These are phyloP conservation scores for Dilophus febrilis DNA, from an alignment of 2,888 invertebrate genomes.

Conservation along the genomic window DNA sequence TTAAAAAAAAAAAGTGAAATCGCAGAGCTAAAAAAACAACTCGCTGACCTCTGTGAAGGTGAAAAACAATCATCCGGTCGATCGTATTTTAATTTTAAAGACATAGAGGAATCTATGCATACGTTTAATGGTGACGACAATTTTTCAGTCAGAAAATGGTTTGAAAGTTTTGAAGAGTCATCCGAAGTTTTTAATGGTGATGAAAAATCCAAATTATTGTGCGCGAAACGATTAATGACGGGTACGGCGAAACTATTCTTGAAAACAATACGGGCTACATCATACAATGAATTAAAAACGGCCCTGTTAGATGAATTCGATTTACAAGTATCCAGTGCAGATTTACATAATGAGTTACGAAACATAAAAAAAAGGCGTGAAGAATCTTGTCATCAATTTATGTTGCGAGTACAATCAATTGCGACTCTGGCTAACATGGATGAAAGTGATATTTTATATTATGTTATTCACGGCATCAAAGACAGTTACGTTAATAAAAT, in stretches of 20 bases:
- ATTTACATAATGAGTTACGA: constrained; percentile 11
- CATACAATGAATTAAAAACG: constrained; percentile 9
- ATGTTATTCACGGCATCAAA: constrained; percentile 16
- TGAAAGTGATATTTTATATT: constrained; percentile 14
- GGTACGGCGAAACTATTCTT: not conserved
- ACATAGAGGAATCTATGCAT: not conserved
- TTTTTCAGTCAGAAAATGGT: not conserved
- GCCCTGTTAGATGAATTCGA: constrained; percentile 13
- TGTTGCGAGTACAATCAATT: constrained; percentile 15
- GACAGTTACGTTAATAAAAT: constrained; percentile 14
- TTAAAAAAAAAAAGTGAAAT: no score
- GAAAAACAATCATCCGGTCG: no score
- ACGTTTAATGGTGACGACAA: not conserved
- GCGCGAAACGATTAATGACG: not conserved
- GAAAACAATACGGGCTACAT: not conserved
- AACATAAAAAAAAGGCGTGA: constrained; percentile 11
- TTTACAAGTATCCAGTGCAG: constrained; percentile 6
- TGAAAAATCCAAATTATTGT: not conserved
- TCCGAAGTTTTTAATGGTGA: not conserved
- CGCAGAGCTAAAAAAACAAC: no score
- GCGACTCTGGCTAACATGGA: constrained; percentile 14
- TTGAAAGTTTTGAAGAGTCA: not conserved
- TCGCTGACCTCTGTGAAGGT: no score
- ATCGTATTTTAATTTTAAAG: not conserved
- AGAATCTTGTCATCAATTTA: constrained; percentile 15